Evolutionary conservation across 2,888 invertebrate species (phyloP).

Genomic region (Drosophila emarginata): DNA sequence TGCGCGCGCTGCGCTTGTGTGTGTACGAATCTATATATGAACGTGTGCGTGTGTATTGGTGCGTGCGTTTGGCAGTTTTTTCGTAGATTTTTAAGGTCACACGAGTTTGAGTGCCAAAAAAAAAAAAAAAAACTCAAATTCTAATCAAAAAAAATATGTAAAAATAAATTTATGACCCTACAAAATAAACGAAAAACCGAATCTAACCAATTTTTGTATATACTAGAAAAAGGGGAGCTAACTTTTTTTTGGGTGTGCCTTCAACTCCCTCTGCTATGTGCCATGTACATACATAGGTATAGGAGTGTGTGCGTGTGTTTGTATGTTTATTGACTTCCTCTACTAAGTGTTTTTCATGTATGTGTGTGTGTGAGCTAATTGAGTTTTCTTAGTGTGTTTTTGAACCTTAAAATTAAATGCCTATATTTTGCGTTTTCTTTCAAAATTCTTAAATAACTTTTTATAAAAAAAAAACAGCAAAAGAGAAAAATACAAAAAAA

Average conservation of each 20-base stretch:
- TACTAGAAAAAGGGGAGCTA: not conserved
- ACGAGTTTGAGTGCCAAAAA: conserved; percentile 43
- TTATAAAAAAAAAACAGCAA: conserved; percentile 12
- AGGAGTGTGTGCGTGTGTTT: conserved; percentile 16
- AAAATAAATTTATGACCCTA: conserved; percentile 24
- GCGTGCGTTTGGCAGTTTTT: conserved; percentile 31
- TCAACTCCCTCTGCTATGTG: conserved; percentile 33
- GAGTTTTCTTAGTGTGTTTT: conserved; percentile 25
- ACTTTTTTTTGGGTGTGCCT: conserved; percentile 56
- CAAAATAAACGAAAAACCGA: not conserved
- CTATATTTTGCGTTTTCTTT: conserved; percentile 1
- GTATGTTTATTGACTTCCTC: conserved; percentile 40
- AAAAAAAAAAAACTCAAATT: conserved; percentile 13
- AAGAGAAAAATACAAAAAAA: conserved; percentile 23
- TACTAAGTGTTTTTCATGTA: conserved; percentile 15
- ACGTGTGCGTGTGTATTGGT: conserved; percentile 20
- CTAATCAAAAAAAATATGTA: conserved; percentile 35
- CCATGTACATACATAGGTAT: no score
- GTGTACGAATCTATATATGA: conserved; percentile 9
- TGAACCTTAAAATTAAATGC: not conserved
- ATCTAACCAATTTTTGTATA: conserved; percentile 4
- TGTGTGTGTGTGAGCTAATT: conserved; percentile 40
- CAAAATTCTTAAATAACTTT: conserved; percentile 17
- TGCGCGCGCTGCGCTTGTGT: conserved; percentile 52
- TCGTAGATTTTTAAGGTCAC: conserved; percentile 64